Conservation (phyloP, 2,797 vertebrate genomes). For the Pipistrellus pygmaeus region DNA sequence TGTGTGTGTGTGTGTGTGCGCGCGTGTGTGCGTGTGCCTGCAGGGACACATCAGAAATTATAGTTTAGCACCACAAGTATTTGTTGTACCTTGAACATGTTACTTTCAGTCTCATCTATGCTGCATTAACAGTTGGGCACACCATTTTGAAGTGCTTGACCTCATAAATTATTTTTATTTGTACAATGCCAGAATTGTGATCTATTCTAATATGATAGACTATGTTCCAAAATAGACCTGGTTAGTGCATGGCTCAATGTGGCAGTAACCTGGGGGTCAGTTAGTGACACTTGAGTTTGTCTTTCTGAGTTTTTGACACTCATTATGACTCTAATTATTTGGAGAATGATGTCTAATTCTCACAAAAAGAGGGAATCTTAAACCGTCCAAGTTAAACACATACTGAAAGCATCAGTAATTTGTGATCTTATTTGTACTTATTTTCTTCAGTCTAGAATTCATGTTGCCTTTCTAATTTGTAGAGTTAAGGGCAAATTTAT, state of each 20-base stretch:
- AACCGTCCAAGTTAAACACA: conserved; percentile 23
- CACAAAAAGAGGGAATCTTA: conserved; percentile 40
- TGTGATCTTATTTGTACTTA: conserved; percentile 44
- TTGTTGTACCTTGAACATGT: conserved; percentile 1
- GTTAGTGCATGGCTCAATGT: not conserved
- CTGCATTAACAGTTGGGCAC: not conserved
- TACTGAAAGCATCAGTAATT: conserved; percentile 51
- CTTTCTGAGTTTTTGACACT: conserved; percentile 30
- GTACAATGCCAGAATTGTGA: not conserved
- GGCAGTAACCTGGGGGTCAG: not conserved
- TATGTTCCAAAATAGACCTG: not conserved
- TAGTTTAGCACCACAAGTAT: not conserved
- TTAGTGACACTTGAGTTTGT: conserved; percentile 39
- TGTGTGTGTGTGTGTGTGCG: not conserved
- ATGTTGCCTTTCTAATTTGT: not conserved
- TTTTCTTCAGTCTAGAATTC: conserved; percentile 47
- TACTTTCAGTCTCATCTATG: not conserved
- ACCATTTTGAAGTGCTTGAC: not conserved
- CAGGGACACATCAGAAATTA: not conserved
- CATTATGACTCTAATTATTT: not conserved
- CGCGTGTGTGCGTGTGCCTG: not conserved
- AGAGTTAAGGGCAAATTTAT: conserved; percentile 47
- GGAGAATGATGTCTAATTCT: not conserved
- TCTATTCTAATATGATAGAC: not conserved
- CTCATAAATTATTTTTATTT: conserved; percentile 39